Base-by-base conservation (phyloP, 2,888 invertebrate species). In the Stenolophus ochropezus region DNA sequence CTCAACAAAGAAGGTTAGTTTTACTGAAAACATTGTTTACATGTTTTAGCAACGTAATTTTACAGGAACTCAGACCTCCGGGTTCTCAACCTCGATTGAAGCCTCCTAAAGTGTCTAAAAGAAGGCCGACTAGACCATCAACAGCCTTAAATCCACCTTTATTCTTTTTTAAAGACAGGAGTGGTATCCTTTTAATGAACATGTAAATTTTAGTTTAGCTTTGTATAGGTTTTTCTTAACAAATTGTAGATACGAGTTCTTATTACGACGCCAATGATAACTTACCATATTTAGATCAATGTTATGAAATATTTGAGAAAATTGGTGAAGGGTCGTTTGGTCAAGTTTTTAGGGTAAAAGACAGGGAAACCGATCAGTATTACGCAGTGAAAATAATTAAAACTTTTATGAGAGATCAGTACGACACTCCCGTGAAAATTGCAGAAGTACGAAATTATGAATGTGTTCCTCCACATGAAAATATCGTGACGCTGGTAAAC, bases 321-420 rank as follows among this genome's bases (percentile, higher is more conserved):
- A 90, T 95, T 49, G 95, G 95, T 0, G 93, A 93, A 86, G 95
- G 95, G 1, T 94, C 94, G 1, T 95, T 95, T 90, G 95, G 95
- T 5, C 93, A 93, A 88, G 95, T 95, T 0, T 94, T 92, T 86
- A 92, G 93, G 86, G 95, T 93, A 0, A 89, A 90, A 80, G 92
- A 92, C 83, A 91, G 91, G 83, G 93, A 94, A 84, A 94, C 95
- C 89, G 92, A 92, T 0, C 88, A 90, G 53, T 87, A 90, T 61
- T 96, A 95, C 89, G 96, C 95, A 0, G 91, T 95, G 0, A 96
- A 96, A 87, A 91, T 92, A 84, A 92, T 93, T 0, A 91, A 93
- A 84, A 92, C 93, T 83, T 87, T 91, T 65, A 93, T 92, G 85
- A 89, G 92, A 11, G 92, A 92, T 82, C 91, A 91, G 84, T 89